A percentile compares a stretch with the other conserved stretches of the same genome.
These are phyloP conservation scores for Acomys russatus DNA, from an alignment of 2,797 vertebrate genomes.

Conservation along the genomic window DNA sequence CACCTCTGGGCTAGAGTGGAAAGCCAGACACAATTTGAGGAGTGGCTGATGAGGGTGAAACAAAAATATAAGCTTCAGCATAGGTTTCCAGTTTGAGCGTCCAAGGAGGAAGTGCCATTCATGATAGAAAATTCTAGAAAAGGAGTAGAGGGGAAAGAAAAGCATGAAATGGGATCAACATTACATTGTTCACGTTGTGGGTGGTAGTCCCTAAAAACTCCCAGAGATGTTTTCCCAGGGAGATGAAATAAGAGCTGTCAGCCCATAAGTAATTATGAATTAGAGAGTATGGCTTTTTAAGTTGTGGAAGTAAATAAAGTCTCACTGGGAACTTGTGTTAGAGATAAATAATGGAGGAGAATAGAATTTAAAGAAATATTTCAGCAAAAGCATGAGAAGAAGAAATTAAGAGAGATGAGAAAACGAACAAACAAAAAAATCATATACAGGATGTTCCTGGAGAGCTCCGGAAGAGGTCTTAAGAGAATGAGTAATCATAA, in stretches of 20 bases:
- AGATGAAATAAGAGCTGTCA: conserved; percentile 30
- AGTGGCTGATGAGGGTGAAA: neutral
- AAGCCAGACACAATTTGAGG: neutral
- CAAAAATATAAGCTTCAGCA: neutral
- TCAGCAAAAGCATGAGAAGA: neutral
- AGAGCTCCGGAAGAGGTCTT: neutral
- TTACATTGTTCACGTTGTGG: neutral
- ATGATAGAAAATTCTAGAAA: neutral
- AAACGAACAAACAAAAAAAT: neutral
- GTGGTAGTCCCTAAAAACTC: neutral
- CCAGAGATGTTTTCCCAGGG: neutral
- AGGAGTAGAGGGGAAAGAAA: neutral
- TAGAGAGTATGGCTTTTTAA: conserved; percentile 32
- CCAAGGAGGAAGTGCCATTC: neutral
- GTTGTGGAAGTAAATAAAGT: neutral
- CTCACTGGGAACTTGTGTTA: neutral
- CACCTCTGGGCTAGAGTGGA: neutral
- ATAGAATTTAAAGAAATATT: neutral
- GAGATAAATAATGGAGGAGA: neutral
- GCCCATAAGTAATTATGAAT: neutral
- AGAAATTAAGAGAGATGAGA: neutral
- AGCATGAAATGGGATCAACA: neutral
- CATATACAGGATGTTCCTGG: neutral
- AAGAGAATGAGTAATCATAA: neutral
- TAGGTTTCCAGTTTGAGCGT: neutral